phyloP scores from a whole-genome alignment of 2,797 vertebrate species.

The Atherinosoma microstoma region DNA sequence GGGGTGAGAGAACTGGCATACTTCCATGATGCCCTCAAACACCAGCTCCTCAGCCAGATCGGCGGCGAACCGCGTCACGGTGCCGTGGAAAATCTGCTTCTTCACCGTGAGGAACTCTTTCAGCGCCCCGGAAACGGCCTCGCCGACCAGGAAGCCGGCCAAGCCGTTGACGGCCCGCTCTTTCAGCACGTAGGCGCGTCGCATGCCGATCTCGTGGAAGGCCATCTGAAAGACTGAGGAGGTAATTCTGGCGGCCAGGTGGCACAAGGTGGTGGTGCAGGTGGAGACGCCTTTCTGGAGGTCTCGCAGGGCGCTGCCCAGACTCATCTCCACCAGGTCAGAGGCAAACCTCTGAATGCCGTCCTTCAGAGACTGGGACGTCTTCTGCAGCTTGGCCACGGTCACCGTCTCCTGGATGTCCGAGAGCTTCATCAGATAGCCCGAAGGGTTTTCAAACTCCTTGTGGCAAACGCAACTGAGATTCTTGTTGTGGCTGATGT shows the following conservation, averaged over 20 bases:
- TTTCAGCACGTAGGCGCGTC: constrained; percentile 89
- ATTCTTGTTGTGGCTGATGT: constrained; percentile 86
- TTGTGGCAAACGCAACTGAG: constrained; percentile 87
- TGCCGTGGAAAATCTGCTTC: constrained; percentile 94
- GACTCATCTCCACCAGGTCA: constrained; percentile 95
- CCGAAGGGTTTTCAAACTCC: constrained; percentile 82
- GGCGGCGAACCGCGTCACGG: constrained; percentile 90
- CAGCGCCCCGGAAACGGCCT: constrained; percentile 92
- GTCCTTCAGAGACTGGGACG: constrained; percentile 88
- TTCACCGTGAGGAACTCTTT: constrained; percentile 92
- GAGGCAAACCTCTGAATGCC: constrained; percentile 95
- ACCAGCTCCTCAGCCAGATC: constrained; percentile 96
- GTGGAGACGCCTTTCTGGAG: constrained; percentile 94
- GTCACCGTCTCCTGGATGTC: constrained; percentile 86
- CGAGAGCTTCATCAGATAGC: constrained; percentile 84
- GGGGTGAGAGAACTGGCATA: constrained; percentile 96
- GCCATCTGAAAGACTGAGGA: constrained; percentile 97
- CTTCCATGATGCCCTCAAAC: constrained; percentile 99
- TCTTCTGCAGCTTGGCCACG: constrained; percentile 85
- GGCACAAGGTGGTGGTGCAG: constrained; percentile 93
- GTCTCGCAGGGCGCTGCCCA: constrained; percentile 94
- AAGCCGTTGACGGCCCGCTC: constrained; percentile 91
- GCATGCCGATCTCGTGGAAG: constrained; percentile 95
- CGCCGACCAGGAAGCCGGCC: constrained; percentile 91
- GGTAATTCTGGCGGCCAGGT: constrained; percentile 92